These are phyloP conservation scores for Oxyura jamaicensis DNA, from an alignment of 2,113 vertebrate species.

Conservation along the genomic window DNA sequence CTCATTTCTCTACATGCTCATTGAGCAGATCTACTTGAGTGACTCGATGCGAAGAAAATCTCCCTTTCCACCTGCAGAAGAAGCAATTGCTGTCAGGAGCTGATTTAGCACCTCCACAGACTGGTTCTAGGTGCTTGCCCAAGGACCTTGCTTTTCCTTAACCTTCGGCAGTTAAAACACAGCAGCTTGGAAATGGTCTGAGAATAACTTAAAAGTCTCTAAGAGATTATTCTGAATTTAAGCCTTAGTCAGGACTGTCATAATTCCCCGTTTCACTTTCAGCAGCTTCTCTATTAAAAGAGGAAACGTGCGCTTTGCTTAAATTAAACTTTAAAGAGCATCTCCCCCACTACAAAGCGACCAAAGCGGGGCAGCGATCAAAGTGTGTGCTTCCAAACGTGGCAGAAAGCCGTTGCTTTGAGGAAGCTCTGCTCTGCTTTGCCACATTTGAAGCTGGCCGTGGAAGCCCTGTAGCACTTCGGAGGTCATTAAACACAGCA, in stretches of 20 bases:
- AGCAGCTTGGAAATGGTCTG: neutral
- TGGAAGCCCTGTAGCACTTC: neutral
- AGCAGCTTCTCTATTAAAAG: neutral
- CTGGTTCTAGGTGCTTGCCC: neutral
- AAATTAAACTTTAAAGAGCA: neutral
- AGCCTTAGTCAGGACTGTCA: neutral
- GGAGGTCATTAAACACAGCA: neutral
- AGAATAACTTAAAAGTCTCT: neutral
- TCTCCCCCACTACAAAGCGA: neutral
- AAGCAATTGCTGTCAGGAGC: neutral
- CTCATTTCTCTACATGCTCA: neutral
- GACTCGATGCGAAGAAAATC: neutral
- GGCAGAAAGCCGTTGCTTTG: neutral
- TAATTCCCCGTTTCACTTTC: neutral
- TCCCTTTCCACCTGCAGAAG: neutral
- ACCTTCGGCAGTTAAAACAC: neutral
- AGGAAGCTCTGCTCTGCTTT: neutral
- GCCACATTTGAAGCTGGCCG: neutral
- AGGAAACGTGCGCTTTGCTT: neutral
- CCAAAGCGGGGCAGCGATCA: neutral
- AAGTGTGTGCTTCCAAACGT: fast-evolving
- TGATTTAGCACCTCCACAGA: neutral
- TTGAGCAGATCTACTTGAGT: neutral
- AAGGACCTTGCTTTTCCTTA: neutral
- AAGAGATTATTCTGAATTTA: neutral